Conservation (phyloP, 1,140 invertebrate genomes). For the Trichogramma pretiosum region DNA sequence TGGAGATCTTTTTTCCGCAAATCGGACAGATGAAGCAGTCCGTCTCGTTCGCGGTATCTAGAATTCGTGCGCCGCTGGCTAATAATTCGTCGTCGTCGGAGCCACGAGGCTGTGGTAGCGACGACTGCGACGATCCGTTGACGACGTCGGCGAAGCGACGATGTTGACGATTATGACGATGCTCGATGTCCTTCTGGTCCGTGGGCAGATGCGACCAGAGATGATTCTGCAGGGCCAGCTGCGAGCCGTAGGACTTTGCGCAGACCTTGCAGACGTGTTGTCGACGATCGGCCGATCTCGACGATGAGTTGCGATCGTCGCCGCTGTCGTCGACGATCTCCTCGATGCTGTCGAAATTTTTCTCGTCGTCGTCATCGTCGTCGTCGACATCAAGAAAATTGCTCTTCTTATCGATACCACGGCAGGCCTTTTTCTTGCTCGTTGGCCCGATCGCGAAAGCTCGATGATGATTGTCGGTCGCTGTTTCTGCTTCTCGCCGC, state of each 20-base stretch:
- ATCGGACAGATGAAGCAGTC: slow-evolving; percentile 48
- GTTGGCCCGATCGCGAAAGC: too few relatives aligned
- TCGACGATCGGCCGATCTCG: slow-evolving; percentile 20
- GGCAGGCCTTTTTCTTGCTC: too few relatives aligned
- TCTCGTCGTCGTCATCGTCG: neutral
- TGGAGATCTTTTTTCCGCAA: slow-evolving; percentile 54
- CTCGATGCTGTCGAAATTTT: slow-evolving; percentile 10
- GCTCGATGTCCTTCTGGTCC: neutral
- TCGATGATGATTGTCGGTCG: neutral
- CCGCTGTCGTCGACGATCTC: slow-evolving; percentile 18
- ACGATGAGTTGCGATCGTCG: slow-evolving; percentile 16
- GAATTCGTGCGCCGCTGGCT: too few relatives aligned
- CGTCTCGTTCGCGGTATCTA: too few relatives aligned
- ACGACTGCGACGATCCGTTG: neutral
- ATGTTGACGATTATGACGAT: neutral
- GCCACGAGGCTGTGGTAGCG: too few relatives aligned
- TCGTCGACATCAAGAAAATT: neutral
- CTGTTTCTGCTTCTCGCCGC: neutral
- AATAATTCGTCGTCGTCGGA: neutral
- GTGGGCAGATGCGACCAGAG: slow-evolving; percentile 47
- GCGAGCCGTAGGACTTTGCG: slow-evolving; percentile 42
- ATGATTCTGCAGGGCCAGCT: slow-evolving; percentile 49
- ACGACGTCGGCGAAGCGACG: neutral
- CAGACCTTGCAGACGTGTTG: slow-evolving; percentile 48
- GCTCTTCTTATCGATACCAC: neutral